A percentile compares a stretch with the other conserved stretches of the same genome.
Conservation (phyloP, 1,140 invertebrate genomes). For the Teleopsis dalmanni region DNA sequence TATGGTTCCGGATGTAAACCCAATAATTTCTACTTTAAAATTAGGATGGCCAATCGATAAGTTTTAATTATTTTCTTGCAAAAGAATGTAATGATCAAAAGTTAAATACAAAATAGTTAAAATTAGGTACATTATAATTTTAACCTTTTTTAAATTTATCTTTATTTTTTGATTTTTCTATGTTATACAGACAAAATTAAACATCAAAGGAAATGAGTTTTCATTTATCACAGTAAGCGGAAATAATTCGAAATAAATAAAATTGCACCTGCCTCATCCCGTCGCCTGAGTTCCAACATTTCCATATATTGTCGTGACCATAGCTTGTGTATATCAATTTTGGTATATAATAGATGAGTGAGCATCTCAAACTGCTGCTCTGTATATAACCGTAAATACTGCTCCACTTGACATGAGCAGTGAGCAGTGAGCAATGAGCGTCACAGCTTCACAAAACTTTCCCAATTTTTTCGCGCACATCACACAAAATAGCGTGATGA, state of each 20-base stretch:
- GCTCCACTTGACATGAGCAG: conserved; percentile 15
- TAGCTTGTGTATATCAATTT: background rate
- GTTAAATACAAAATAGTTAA: background rate
- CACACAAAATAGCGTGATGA: background rate
- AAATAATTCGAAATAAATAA: conserved; percentile 43
- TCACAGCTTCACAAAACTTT: background rate
- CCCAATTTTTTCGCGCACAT: conserved; percentile 5
- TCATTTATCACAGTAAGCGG: conserved; percentile 34
- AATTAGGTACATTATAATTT: background rate
- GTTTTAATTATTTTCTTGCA: background rate
- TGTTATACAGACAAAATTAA: conserved; percentile 1
- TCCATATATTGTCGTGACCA: background rate
- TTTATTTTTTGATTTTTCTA: background rate
- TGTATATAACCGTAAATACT: background rate
- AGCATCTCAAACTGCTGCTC: background rate
- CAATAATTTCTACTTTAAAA: background rate
- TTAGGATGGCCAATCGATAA: background rate
- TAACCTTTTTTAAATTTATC: background rate
- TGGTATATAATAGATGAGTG: background rate
- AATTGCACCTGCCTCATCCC: conserved; percentile 28
- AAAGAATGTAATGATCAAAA: background rate
- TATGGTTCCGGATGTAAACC: background rate
- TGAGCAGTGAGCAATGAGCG: conserved; percentile 4
- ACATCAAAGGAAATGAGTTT: conserved; percentile 44
- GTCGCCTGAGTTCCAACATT: background rate